A percentile compares a stretch with the other conserved stretches of the same genome.
Evolutionary conservation across 2,113 vertebrate species (phyloP).

Genomic region (Nyctereutes procyonoides): DNA sequence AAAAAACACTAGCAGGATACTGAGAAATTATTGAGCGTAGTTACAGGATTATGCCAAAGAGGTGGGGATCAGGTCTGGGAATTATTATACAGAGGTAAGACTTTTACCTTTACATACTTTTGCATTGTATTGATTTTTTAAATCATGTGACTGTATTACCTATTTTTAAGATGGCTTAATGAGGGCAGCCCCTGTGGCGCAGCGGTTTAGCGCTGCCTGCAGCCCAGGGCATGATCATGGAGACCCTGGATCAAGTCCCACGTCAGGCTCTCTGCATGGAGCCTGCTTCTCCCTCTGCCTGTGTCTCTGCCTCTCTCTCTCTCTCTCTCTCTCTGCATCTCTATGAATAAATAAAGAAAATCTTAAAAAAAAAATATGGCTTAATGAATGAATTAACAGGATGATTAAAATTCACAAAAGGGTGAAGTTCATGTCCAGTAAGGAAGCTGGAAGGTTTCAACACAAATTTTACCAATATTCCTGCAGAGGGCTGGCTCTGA

Average conservation of each 20-base stretch:
- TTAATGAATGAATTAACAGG: neutral
- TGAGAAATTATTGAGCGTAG: neutral
- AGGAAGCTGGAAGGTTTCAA: neutral
- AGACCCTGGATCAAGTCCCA: too few relatives aligned
- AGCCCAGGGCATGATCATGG: too few relatives aligned
- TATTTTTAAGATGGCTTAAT: neutral
- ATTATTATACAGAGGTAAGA: neutral
- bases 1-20: neutral
- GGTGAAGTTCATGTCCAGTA: neutral
- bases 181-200: neutral
- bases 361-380: neutral
- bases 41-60: neutral
- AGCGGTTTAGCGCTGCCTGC: too few relatives aligned
- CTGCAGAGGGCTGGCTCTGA: neutral
- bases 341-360: too few relatives aligned
- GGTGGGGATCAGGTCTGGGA: neutral
- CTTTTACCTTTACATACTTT: neutral
- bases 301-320: too few relatives aligned
- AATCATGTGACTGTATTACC: neutral
- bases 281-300: too few relatives aligned
- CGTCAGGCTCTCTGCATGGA: too few relatives aligned
- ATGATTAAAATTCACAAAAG: neutral
- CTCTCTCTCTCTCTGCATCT: too few relatives aligned
- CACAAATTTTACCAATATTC: neutral
- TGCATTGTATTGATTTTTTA: constrained; percentile 5